Percentiles rank a stretch among this genome's conserved stretches.
phyloP scores from a whole-genome alignment of 2,113 vertebrate species.

The Prionailurus bengalensis region DNA sequence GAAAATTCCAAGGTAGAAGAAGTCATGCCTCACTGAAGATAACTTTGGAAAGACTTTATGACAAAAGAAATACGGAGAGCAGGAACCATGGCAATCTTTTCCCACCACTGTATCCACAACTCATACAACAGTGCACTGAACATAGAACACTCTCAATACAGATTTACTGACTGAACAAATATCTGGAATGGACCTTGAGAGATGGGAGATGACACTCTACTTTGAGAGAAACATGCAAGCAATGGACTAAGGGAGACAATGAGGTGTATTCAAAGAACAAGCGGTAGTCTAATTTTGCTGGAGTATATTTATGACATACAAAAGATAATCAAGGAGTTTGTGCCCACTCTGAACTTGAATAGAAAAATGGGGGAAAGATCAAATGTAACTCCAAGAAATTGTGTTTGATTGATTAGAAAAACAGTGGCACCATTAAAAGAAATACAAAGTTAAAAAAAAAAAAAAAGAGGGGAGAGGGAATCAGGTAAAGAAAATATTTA shows the following conservation, averaged over 20 bases:
- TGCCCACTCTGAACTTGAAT: constrained; percentile 30
- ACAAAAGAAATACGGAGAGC: neutral
- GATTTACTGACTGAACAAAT: neutral
- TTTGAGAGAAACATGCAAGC: neutral
- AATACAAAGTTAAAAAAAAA: neutral
- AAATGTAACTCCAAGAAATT: neutral
- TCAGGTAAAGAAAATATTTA: constrained; percentile 7
- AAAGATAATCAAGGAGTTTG: neutral
- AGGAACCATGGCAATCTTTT: neutral
- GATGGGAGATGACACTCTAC: neutral
- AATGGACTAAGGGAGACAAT: constrained; percentile 11
- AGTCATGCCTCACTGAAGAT: neutral
- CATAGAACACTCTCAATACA: constrained; percentile 13
- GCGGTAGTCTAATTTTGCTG: neutral
- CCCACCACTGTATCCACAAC: neutral
- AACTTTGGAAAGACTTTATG: neutral
- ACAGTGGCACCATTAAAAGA: neutral
- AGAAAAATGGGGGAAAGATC: neutral
- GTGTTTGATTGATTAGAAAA: constrained; percentile 12
- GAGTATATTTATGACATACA: neutral
- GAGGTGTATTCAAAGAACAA: neutral
- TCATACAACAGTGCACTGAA: neutral
- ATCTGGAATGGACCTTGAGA: neutral
- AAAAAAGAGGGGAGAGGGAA: neutral
- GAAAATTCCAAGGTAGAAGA: neutral